A percentile compares a stretch with the other conserved stretches of the same genome.
These are phyloP conservation scores for Ranitomeya variabilis DNA, from an alignment of 2,113 vertebrate species.

Conservation along the genomic window DNA sequence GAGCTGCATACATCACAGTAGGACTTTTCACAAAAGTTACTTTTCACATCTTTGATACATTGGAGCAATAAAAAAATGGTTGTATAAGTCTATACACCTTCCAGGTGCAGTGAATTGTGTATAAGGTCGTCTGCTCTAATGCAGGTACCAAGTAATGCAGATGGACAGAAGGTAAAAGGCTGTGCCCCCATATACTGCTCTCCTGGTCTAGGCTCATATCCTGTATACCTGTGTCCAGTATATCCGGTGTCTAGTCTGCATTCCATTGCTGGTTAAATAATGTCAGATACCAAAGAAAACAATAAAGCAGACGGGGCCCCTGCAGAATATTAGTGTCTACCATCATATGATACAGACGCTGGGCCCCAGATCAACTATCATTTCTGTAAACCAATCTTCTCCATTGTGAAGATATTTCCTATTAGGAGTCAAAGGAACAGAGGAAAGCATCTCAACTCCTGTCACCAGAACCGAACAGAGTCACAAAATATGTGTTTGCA, in stretches of 20 bases:
- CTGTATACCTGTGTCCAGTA: neutral
- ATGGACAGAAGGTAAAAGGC: too few species aligned
- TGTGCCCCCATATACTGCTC: too few species aligned
- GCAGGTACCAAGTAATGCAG: too few species aligned
- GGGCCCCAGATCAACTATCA: neutral
- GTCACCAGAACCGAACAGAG: neutral
- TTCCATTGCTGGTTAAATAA: neutral
- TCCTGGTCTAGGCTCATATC: too few species aligned
- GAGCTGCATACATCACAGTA: too few species aligned
- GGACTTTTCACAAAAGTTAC: too few species aligned
- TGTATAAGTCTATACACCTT: too few species aligned
- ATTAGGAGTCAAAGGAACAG: neutral
- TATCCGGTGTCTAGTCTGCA: neutral
- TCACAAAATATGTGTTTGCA: too few species aligned
- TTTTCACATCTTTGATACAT: too few species aligned
- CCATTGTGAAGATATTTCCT: neutral
- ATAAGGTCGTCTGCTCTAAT: too few species aligned
- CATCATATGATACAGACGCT: neutral
- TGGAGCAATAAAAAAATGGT: too few species aligned
- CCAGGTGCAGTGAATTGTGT: too few species aligned
- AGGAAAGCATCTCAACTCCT: neutral
- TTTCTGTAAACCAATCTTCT: neutral
- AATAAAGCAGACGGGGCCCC: neutral
- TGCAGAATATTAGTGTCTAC: neutral
- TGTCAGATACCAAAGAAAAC: neutral